Conservation (phyloP, 1,140 invertebrate species). For the Parasteatoda tepidariorum region DNA sequence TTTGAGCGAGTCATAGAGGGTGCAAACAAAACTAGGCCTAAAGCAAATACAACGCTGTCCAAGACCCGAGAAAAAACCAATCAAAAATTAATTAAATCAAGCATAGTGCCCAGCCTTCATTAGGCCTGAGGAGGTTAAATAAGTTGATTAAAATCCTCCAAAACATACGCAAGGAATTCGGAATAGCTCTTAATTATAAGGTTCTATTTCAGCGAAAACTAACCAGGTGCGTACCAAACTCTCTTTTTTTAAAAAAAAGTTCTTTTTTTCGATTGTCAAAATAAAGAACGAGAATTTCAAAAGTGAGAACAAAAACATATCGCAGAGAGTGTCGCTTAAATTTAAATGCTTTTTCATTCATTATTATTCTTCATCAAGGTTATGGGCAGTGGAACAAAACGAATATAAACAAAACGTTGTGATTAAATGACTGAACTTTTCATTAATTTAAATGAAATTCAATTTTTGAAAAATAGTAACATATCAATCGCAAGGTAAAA, state of each 20-base stretch:
- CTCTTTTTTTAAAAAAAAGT: slow-evolving; percentile 8
- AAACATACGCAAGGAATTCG: slow-evolving; percentile 57
- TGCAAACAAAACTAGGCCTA: slow-evolving; percentile 53
- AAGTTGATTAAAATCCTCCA: slow-evolving; percentile 59
- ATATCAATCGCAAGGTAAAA: background rate
- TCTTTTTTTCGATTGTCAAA: slow-evolving; percentile 53
- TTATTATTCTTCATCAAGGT: background rate
- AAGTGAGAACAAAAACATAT: slow-evolving; percentile 53
- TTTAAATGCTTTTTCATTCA: background rate
- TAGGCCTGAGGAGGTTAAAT: slow-evolving; percentile 58
- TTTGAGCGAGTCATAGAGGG: slow-evolving; percentile 41
- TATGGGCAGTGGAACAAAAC: background rate
- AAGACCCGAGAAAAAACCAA: slow-evolving; percentile 58
- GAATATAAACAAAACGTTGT: background rate
- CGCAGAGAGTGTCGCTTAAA: background rate
- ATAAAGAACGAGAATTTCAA: slow-evolving; percentile 56
- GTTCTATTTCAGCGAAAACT: slow-evolving; percentile 58
- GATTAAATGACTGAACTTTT: background rate
- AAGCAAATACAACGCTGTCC: slow-evolving; percentile 58
- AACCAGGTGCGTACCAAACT: slow-evolving; percentile 48
- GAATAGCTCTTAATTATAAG: slow-evolving; percentile 57
- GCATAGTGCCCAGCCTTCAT: slow-evolving; percentile 51
- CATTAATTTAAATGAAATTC: background rate
- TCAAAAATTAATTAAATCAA: slow-evolving; percentile 61
- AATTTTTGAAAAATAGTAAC: background rate